These are phyloP conservation scores for Aradophagus sp. DNA, from an alignment of 1,140 invertebrate genomes.

Conservation along the genomic window DNA sequence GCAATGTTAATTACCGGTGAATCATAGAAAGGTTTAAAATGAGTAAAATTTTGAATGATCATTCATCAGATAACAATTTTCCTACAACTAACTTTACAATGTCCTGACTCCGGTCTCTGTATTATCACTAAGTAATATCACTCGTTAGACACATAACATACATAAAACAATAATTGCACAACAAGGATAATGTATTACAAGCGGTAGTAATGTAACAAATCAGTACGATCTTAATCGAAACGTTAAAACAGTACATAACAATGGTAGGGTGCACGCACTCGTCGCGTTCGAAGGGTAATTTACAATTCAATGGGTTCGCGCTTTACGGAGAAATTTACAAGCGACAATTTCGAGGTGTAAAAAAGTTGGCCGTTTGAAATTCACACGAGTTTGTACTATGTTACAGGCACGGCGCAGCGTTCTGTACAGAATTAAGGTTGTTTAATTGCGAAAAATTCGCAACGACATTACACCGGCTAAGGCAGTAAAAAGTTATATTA, in stretches of 20 bases:
- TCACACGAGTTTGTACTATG: slow-evolving; percentile 16
- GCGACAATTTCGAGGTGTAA: slow-evolving; percentile 8
- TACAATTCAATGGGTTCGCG: slow-evolving; percentile 6
- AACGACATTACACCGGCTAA: slow-evolving; percentile 3
- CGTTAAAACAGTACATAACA: slow-evolving; percentile 22
- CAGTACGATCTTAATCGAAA: slow-evolving; percentile 34
- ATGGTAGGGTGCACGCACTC: slow-evolving; percentile 4
- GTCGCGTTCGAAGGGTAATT: neutral
- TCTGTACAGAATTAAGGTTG: slow-evolving; percentile 22
- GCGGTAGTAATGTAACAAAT: slow-evolving; percentile 34
- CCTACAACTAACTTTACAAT: no score
- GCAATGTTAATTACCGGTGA: no score
- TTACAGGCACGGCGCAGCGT: slow-evolving; percentile 25
- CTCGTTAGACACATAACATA: slow-evolving; percentile 24
- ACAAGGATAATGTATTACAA: slow-evolving; percentile 31
- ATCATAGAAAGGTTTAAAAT: no score
- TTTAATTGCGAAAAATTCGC: slow-evolving; percentile 26
- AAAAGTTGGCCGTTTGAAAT: slow-evolving; percentile 1
- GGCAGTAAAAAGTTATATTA: slow-evolving; percentile 9
- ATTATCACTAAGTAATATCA: slow-evolving; percentile 31
- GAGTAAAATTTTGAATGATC: no score
- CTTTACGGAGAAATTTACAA: slow-evolving; percentile 5
- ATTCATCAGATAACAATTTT: no score
- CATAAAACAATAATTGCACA: slow-evolving; percentile 34
- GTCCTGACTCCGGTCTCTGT: no score